Percentiles rank a stretch among this genome's conserved stretches.
Conservation (phyloP, 2,113 vertebrate species). For the Calcarius ornatus region DNA sequence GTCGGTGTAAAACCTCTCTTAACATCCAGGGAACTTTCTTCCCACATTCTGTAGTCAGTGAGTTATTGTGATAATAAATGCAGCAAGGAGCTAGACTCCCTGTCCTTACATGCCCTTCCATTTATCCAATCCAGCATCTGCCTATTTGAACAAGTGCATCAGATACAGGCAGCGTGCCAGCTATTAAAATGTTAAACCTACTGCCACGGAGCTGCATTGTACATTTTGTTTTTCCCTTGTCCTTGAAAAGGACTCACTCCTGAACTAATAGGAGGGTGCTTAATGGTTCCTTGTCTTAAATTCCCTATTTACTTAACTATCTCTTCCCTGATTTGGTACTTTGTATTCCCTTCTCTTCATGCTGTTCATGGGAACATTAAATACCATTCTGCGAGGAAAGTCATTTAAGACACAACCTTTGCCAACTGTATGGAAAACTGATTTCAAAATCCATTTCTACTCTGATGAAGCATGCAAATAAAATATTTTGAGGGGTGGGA, state of each 20-base stretch:
- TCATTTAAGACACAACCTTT: background rate
- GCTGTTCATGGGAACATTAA: background rate
- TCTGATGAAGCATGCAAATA: background rate
- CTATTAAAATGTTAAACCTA: constrained; percentile 64
- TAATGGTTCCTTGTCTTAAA: constrained; percentile 3
- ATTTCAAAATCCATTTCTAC: constrained; percentile 1
- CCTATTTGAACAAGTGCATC: constrained; percentile 50
- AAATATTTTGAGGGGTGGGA: background rate
- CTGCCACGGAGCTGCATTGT: constrained; percentile 1
- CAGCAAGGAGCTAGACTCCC: constrained; percentile 14
- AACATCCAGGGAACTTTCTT: constrained; percentile 48
- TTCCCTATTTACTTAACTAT: constrained; percentile 18
- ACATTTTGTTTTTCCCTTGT: constrained; percentile 54
- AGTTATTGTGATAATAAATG: constrained; percentile 54
- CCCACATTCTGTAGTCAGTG: constrained; percentile 7
- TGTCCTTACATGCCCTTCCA: constrained; percentile 65
- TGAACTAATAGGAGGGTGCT: constrained; percentile 3
- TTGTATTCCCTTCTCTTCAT: constrained; percentile 2
- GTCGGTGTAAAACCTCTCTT: constrained; percentile 5
- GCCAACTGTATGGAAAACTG: background rate
- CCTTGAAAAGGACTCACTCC: constrained; percentile 46
- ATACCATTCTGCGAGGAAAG: background rate
- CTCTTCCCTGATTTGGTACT: background rate
- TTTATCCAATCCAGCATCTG: constrained; percentile 57
- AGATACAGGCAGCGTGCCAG: constrained; percentile 58